Evolutionary conservation across 2,888 invertebrate genomes (phyloP).

Genomic region (Euclidia mi): DNA sequence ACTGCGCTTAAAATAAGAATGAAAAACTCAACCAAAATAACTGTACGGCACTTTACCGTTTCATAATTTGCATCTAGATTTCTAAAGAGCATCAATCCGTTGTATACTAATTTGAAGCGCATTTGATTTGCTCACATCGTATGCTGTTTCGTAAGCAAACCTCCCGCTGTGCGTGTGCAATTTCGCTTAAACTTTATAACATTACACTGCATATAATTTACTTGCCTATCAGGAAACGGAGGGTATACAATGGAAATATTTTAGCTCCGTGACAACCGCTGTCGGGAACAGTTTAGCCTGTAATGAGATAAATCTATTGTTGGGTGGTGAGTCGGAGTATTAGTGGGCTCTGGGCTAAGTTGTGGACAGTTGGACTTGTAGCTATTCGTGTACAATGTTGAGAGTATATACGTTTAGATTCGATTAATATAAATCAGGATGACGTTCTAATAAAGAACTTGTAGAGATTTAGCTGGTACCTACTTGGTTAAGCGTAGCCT

Average conservation of each 20-base stretch:
- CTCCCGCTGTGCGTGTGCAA: constrained; percentile 68
- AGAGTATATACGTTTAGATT: no score
- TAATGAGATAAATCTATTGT: constrained; percentile 71
- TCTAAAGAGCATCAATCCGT: constrained; percentile 28
- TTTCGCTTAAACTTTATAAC: constrained; percentile 66
- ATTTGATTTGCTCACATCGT: constrained; percentile 20
- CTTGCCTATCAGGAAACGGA: constrained; percentile 69
- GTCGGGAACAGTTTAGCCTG: constrained; percentile 72
- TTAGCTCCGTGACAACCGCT: constrained; percentile 69
- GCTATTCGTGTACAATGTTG: no score
- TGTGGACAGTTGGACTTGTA: no score
- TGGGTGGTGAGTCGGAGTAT: constrained; percentile 43
- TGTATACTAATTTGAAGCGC: constrained; percentile 33
- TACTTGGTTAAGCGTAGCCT: no score
- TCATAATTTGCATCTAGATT: constrained; percentile 32
- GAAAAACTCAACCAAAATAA: constrained; percentile 7
- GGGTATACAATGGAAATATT: constrained; percentile 70
- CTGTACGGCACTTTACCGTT: constrained; percentile 39
- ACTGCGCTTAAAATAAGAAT: no score
- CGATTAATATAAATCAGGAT: no score
- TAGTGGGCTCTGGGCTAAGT: constrained; percentile 23
- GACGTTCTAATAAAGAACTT: no score
- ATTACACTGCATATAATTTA: constrained; percentile 65
- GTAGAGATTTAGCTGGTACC: no score
- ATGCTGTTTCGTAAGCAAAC: constrained; percentile 11